phyloP scores from a whole-genome alignment of 1,140 invertebrate genomes.

The Acromyrmex heyeri region DNA sequence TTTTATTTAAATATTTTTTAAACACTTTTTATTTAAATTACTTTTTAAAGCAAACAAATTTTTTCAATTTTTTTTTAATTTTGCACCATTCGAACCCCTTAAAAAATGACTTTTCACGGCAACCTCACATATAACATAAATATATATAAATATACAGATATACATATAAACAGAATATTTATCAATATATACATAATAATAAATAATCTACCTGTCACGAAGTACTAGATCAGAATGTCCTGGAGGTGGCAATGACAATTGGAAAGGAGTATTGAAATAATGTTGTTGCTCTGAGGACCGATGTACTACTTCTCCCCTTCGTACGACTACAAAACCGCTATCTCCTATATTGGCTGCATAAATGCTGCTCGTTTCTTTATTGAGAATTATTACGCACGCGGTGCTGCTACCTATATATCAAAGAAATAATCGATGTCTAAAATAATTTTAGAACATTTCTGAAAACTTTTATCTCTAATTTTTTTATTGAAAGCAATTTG shows the following conservation, averaged over 20 bases:
- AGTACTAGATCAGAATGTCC: slow-evolving; percentile 94
- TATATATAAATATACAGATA: slow-evolving; percentile 39
- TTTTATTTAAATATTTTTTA: no score
- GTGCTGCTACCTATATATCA: slow-evolving; percentile 95
- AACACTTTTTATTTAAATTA: no score
- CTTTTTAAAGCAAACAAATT: no score
- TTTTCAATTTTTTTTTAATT: no score
- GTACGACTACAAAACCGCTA: slow-evolving; percentile 97
- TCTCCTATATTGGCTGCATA: slow-evolving; percentile 99
- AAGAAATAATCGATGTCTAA: slow-evolving; percentile 12
- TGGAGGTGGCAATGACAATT: slow-evolving; percentile 97
- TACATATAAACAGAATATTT: background rate
- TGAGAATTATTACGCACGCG: slow-evolving; percentile 97
- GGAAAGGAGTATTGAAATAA: slow-evolving; percentile 99
- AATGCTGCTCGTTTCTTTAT: slow-evolving; percentile 95
- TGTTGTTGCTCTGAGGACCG: slow-evolving; percentile 98
- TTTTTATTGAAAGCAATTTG: background rate
- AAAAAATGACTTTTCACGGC: background rate
- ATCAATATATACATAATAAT: background rate
- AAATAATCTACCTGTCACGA: slow-evolving; percentile 91
- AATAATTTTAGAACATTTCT: background rate
- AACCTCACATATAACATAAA: background rate
- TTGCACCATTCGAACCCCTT: no score
- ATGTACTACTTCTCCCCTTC: slow-evolving; percentile 95
- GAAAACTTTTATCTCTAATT: background rate